Evolutionary conservation across 2,888 invertebrate genomes (phyloP).

Genomic region (Catocala nupta): DNA sequence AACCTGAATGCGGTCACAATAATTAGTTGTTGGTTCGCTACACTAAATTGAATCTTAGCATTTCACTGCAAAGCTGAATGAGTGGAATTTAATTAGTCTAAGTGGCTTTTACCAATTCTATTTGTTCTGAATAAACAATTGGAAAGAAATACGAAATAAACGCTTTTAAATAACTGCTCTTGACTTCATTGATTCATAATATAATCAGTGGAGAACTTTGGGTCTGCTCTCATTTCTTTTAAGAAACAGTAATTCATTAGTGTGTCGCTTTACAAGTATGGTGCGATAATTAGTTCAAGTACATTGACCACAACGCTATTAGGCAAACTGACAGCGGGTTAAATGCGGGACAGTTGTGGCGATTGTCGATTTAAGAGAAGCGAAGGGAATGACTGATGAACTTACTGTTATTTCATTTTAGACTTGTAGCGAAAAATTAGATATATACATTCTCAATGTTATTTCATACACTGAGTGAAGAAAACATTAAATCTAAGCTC

Average conservation of each 20-base stretch:
- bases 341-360: too few species aligned
- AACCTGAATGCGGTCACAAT: background rate
- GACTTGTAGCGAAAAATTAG: too few species aligned
- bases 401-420: too few species aligned
- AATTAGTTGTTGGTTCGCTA: background rate
- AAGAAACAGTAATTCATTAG: background rate
- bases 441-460: too few species aligned
- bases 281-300: slow-evolving; percentile 13
- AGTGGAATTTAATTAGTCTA: slow-evolving; percentile 14
- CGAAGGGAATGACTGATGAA: too few species aligned
- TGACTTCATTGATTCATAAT: slow-evolving; percentile 3
- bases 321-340: too few species aligned
- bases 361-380: too few species aligned
- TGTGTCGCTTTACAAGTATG: background rate
- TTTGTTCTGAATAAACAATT: slow-evolving; percentile 10
- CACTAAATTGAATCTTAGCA: background rate
- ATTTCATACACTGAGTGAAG: too few species aligned
- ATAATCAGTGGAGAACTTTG: background rate
- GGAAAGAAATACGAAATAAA: background rate
- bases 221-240: slow-evolving; percentile 3
- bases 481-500: too few species aligned
- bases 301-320: background rate
- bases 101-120: slow-evolving; percentile 8
- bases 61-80: background rate
- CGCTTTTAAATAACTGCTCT: background rate